Base-by-base conservation (phyloP, 2,797 vertebrate genomes). In the Pseudochaenichthys georgianus region DNA sequence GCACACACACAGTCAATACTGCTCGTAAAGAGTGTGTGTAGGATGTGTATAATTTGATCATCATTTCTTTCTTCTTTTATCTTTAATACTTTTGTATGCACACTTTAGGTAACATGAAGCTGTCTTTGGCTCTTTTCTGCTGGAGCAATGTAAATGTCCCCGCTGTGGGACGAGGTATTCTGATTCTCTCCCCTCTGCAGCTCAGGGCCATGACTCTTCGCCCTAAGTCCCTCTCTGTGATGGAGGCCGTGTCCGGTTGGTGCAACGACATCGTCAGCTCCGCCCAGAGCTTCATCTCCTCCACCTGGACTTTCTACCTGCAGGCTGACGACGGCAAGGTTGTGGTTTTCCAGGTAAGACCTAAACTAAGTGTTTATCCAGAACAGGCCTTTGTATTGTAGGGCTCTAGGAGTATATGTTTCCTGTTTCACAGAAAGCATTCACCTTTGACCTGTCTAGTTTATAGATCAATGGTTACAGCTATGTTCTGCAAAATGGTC, bases 241-340 rank as follows among this genome's bases (percentile, higher is more conserved):
- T 98, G 77, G 95, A 97, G 82, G 91, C 97, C 17, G 91, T 99
- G 34, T 97, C 97, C 88, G 95, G 94, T 38, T 97, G 98, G 94
- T 99, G 97, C 92, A 98, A 93, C 0, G 97, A 98, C 87, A 96
- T 99, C 0, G 95, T 99, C 90, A 98, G 95, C 93, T 99, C 98
- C 0, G 97, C 98, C 66, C 98, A 98, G 90, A 97, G 97, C 88
- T 97, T 99, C 83, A 97, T 99, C 89, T 99, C 97, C 84, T 99
- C 98, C 86, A 97, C 98, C 54, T 99, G 98, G 98, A 99, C 98
- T 59, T 99, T 99, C 92, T 99, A 99, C 91, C 93, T 99, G 87
- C 97, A 99, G 94, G 97, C 96, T 0, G 97, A 99, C 0, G 97
- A 97, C 4, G 97, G 97, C 82, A 99, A 98, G 85, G 96, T 98